phyloP scores from a whole-genome alignment of 23 tunicate species.

The Corella eumyota region DNA sequence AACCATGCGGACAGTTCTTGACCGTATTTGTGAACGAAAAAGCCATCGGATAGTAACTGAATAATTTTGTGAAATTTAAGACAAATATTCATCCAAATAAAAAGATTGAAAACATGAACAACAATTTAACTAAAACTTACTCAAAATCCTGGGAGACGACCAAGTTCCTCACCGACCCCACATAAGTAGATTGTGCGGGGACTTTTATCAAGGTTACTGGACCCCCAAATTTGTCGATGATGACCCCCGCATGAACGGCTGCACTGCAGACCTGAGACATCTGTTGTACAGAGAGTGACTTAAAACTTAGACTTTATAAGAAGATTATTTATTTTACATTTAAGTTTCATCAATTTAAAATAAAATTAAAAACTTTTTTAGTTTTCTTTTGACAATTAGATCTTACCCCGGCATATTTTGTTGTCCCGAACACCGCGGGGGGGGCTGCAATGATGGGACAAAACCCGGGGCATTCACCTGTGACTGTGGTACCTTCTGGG shows the following conservation, averaged over 20 bases:
- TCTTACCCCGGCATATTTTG: slow-evolving; percentile 68
- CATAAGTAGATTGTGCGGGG: slow-evolving; percentile 47
- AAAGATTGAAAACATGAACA: too few species aligned
- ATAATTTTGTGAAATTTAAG: not conserved
- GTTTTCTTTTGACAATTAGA: too few species aligned
- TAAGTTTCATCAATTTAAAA: too few species aligned
- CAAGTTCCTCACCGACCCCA: slow-evolving; percentile 42
- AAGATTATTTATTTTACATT: too few species aligned
- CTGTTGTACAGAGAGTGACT: slow-evolving; percentile 22
- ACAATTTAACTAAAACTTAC: too few species aligned
- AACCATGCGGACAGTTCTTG: slow-evolving; percentile 53
- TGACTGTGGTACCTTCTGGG: slow-evolving; percentile 20
- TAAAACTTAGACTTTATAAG: too few species aligned
- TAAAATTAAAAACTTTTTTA: too few species aligned
- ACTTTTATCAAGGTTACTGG: slow-evolving; percentile 53
- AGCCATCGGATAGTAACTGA: slow-evolving; percentile 65
- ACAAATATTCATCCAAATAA: too few species aligned
- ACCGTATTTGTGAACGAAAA: slow-evolving; percentile 57
- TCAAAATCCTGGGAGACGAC: slow-evolving; percentile 30
- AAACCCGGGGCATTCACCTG: slow-evolving; percentile 57
- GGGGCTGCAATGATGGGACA: slow-evolving; percentile 36
- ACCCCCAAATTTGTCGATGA: slow-evolving; percentile 64
- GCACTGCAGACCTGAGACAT: slow-evolving; percentile 76
- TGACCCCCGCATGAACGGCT: slow-evolving; percentile 81
- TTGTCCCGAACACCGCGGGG: slow-evolving; percentile 61